Evolutionary conservation across 2,888 invertebrate species (phyloP), one percentile per base, ranked within the genome.

Genomic region (Drosophila hamatofila): DNA sequence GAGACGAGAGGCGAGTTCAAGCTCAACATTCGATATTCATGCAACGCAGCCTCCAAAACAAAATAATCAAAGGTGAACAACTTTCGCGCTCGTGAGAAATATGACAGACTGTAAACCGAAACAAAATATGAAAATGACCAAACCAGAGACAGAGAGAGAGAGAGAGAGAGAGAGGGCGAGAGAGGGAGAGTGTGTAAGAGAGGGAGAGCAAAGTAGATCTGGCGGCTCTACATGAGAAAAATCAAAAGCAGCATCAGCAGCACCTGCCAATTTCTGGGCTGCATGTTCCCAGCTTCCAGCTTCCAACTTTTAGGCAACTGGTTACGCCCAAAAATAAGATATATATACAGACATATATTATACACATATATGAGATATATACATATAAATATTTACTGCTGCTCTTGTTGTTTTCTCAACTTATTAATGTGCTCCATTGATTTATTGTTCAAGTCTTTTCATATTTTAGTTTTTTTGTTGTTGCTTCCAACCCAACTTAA

Each of bases 31-130:
- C 69, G 67, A 76, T 66, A 67, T 71, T 75, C 62, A 76, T 76
- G 71, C 65, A 83, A 64, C 72, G 69, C 84, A 84, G 82, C 85
- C 85, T 89, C 84, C 80, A 89, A 88, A 78, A 73, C 23, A 39
- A 88, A 74, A 73, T 39, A 39, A 63, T 64, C 81, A 86, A 88
- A 87, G 90, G 90, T 87, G 83, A 89, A 86, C 86, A 87, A 89
- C 90, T 87, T 87, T 87, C 86, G 86, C 90, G 86, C 71, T 84
- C 84, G 88, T 89, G 84, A 88, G 85, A 85, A 85, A 82, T 82
- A 85, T 84, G 88, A 84, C 87, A 73, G 67, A 69, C 61, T 63
- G 18, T 42, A 71, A 55, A 37, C 56, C 66, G 62, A 74, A 72
- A 44, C 54, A 80, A 63, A 75, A 79, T 65, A 80, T 62, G 54